These are phyloP conservation scores for Poecilia velifera DNA, from an alignment of 2,797 vertebrate species.

Conservation along the genomic window DNA sequence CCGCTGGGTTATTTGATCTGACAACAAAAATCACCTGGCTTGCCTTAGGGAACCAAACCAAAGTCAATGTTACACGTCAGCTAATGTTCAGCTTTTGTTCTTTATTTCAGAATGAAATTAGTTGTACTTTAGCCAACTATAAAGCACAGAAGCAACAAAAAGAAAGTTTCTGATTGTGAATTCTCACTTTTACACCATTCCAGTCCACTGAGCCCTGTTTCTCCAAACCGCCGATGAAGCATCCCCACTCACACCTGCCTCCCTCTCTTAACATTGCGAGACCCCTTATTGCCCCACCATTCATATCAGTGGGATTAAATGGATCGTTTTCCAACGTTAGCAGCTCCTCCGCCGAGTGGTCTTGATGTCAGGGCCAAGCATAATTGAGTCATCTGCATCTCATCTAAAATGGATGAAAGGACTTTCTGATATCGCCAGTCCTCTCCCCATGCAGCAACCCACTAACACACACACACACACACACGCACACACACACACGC, in stretches of 20 bases:
- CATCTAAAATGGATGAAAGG: constrained; percentile 81
- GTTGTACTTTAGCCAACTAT: not conserved
- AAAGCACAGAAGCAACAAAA: not conserved
- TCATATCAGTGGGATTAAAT: constrained; percentile 76
- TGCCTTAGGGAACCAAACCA: constrained; percentile 4
- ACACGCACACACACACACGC: constrained; percentile 1
- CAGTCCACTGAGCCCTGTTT: constrained; percentile 45
- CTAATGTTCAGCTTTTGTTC: not conserved
- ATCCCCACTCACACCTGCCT: constrained; percentile 57
- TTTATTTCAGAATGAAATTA: not conserved
- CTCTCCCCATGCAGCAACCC: not conserved
- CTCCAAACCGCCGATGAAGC: constrained; percentile 48
- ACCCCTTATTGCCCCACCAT: constrained; percentile 54
- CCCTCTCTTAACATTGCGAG: constrained; percentile 55
- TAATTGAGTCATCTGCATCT: constrained; percentile 83
- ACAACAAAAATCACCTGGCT: constrained; percentile 3
- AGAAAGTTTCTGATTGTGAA: not conserved
- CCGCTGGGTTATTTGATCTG: not conserved
- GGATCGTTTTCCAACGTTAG: constrained; percentile 70
- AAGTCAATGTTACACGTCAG: constrained; percentile 5
- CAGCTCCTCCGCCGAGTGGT: constrained; percentile 68
- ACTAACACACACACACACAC: not conserved
- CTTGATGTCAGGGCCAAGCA: constrained; percentile 71
- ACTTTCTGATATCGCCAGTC: constrained; percentile 65
- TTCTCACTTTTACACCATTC: constrained; percentile 29